phyloP scores from a whole-genome alignment of 2,888 invertebrate species.

The Gandaritis pyraliata region DNA sequence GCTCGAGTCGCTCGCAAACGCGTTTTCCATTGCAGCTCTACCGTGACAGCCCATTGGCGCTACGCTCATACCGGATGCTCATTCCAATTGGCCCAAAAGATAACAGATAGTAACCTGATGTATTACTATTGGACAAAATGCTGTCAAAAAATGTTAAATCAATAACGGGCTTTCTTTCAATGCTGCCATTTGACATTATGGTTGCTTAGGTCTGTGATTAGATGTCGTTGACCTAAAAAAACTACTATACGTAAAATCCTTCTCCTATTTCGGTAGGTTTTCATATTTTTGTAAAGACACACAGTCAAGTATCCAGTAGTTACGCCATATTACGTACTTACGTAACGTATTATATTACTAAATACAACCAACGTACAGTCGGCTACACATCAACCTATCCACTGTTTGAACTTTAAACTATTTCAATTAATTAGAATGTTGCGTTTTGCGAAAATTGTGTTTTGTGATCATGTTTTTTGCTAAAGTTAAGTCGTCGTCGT shows the following conservation, averaged over 20 bases:
- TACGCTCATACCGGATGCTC: neutral
- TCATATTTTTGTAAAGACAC: neutral
- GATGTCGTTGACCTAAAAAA: conserved; percentile 1
- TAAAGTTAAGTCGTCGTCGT: too few species aligned
- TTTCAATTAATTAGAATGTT: too few species aligned
- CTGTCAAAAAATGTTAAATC: neutral
- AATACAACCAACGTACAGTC: too few species aligned
- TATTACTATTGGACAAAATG: neutral
- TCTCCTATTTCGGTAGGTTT: conserved; percentile 13
- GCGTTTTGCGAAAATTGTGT: too few species aligned
- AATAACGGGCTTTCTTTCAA: neutral
- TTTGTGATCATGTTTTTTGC: too few species aligned
- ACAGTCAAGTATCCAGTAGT: too few species aligned
- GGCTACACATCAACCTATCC: too few species aligned
- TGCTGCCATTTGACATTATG: conserved; percentile 22
- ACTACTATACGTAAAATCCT: neutral
- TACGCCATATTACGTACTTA: too few species aligned
- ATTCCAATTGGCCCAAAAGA: conserved; percentile 1
- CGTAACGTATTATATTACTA: too few species aligned
- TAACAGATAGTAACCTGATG: neutral
- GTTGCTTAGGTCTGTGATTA: neutral
- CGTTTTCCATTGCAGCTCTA: neutral
- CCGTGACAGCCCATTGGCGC: conserved; percentile 13
- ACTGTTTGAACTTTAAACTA: too few species aligned
- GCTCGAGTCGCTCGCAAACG: neutral